Evolutionary conservation across 2,797 vertebrate species (phyloP), one percentile per base, ranked within the genome.

Genomic region (Hyperoplus lanceolatus): DNA sequence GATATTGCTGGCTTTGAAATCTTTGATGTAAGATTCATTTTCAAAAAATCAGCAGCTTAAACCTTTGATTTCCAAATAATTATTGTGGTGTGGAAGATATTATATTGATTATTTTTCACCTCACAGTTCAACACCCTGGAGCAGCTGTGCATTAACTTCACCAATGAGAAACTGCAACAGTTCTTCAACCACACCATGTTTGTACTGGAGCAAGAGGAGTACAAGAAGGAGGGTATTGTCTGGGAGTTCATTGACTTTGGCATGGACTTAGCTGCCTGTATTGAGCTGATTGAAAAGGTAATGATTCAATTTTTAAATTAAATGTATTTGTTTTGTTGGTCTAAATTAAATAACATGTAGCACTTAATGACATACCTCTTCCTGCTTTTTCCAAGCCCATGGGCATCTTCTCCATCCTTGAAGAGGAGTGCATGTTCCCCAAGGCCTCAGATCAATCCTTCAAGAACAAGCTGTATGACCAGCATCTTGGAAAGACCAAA

Each of bases 1-100:
- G 97, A 98, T 74, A 98, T 98, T 8, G 97, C 97, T 81, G 97
- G 97, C 41, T 98, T 98, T 71, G 97, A 98, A 87, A 98, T 98
- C 88, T 98, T 98, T 93, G 96, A 98, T 83, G 97, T 98, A 85
- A 88, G 81, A 1, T 29, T 73, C 0, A 29, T 4, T 72, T 11
- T 8, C 21, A 46, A 38, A 1, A 53, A 46, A 5, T 46, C 2
- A 12, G 36, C 8, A 16, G 8, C 2, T 5, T 4, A 5, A 6
- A 5, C 6, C 18, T 59, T 29, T 8, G 0, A 48, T 7, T 13
- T 48, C 10, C 15, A 2, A 43, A 36, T 9, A 3, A 1, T 36
- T 42, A 1, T 36, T 36, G 73, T 39, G 46, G 5, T 0, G 5
- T 54, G 0, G 1, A 10, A 58, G 4, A 53, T 0, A 6, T 71